phyloP scores from a whole-genome alignment of 2,113 vertebrate species.

The Anseranas semipalmata region DNA sequence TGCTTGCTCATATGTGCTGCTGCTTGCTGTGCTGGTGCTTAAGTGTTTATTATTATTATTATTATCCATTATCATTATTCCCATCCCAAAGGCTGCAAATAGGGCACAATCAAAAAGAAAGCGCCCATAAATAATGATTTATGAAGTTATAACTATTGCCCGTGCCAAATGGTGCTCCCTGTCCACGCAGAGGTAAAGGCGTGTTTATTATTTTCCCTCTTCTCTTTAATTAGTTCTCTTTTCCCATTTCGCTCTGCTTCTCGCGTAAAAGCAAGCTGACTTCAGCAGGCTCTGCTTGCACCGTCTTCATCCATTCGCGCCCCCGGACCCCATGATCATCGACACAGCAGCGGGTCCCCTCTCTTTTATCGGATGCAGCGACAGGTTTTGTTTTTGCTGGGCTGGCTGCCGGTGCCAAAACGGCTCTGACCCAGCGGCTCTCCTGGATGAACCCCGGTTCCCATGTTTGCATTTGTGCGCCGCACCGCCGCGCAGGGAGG shows the following conservation, averaged over 20 bases:
- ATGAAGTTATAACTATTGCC: not conserved
- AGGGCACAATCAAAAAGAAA: not conserved
- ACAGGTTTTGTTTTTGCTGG: too few species aligned
- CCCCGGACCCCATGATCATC: too few species aligned
- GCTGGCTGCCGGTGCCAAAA: too few species aligned
- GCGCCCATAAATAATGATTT: not conserved
- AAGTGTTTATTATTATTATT: not conserved
- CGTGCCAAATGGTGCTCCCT: not conserved
- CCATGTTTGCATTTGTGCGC: not conserved
- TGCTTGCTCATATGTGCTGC: not conserved
- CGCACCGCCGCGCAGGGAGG: not conserved
- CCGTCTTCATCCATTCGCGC: not conserved
- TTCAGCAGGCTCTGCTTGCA: too few species aligned
- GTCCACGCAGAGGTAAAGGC: not conserved
- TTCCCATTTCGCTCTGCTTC: too few species aligned
- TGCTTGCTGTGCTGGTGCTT: not conserved
- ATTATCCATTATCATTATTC: not conserved
- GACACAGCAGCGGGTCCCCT: too few species aligned
- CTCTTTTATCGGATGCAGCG: too few species aligned
- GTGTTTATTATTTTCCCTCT: too few species aligned
- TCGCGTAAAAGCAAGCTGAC: too few species aligned
- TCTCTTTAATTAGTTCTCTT: too few species aligned
- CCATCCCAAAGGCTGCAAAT: not conserved
- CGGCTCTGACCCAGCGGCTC: not conserved
- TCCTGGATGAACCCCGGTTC: not conserved